phyloP scores from a whole-genome alignment of 2,113 vertebrate species.

The Dicrurus megarhynchus region DNA sequence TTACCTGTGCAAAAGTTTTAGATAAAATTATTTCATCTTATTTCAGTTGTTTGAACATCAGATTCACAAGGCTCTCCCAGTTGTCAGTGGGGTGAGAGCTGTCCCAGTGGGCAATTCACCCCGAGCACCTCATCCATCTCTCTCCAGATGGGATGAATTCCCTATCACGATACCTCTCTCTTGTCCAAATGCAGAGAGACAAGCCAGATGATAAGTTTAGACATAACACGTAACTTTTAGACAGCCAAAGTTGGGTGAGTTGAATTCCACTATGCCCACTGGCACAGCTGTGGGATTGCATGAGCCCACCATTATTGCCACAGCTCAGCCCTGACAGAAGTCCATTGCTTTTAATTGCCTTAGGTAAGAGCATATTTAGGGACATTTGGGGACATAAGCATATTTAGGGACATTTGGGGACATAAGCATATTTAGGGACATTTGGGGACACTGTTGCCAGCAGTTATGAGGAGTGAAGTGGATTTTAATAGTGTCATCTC shows the following conservation, averaged over 20 bases:
- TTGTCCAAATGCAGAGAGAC: not conserved
- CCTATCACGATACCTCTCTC: not conserved
- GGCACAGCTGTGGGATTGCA: not conserved
- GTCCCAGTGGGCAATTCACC: not conserved
- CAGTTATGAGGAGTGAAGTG: not conserved
- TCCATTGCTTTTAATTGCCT: not conserved
- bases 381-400: not conserved
- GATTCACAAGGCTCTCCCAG: not conserved
- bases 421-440: not conserved
- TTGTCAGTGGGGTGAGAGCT: not conserved
- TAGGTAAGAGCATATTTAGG: not conserved
- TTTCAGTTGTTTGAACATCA: not conserved
- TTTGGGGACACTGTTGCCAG: not conserved
- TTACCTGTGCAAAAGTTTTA: not conserved
- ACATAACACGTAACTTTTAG: not conserved
- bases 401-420: not conserved
- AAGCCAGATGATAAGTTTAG: not conserved
- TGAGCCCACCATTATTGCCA: not conserved
- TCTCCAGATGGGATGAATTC: not conserved
- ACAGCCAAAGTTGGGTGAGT: not conserved
- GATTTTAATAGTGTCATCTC: not conserved
- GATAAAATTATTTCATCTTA: not conserved
- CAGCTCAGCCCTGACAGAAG: not conserved
- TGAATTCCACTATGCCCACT: not conserved
- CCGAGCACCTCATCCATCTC: accelerated